Percentiles rank a stretch among this genome's conserved stretches.
These are phyloP conservation scores for Neocloeon triangulifer DNA, from an alignment of 1,140 invertebrate genomes.

Conservation along the genomic window DNA sequence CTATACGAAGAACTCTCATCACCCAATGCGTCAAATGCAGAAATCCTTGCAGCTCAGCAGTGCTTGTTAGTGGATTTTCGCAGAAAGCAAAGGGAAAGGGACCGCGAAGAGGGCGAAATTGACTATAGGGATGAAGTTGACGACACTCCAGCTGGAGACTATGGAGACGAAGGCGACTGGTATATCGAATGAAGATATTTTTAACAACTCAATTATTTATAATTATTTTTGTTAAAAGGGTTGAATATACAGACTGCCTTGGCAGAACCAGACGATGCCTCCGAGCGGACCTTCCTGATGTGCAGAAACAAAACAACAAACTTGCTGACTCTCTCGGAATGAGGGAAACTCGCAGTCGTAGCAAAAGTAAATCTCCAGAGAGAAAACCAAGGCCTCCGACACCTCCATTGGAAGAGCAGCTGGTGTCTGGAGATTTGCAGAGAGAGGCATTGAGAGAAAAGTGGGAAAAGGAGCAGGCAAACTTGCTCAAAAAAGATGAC, in stretches of 20 bases:
- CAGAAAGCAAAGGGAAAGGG: background rate
- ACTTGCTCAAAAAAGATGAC: slow-evolving; percentile 32
- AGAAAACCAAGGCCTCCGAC: background rate
- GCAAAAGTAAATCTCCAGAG: slow-evolving; percentile 1
- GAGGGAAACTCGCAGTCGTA: background rate
- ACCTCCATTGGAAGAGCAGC: slow-evolving; percentile 11
- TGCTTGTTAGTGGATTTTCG: background rate
- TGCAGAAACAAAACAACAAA: slow-evolving; percentile 38
- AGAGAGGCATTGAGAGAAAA: slow-evolving; percentile 27
- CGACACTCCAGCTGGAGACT: background rate
- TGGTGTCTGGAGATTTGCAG: slow-evolving; percentile 25
- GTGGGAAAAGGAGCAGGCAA: slow-evolving; percentile 41
- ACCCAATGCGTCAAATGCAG: slow-evolving; percentile 10
- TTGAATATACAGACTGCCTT: slow-evolving; percentile 71
- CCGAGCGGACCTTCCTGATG: slow-evolving; percentile 45
- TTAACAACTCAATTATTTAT: background rate
- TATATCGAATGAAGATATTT: background rate
- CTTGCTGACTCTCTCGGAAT: slow-evolving; percentile 13
- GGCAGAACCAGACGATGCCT: slow-evolving; percentile 66
- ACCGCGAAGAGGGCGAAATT: background rate
- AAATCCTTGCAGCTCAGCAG: background rate
- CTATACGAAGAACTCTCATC: slow-evolving; percentile 54
- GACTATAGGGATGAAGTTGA: background rate
- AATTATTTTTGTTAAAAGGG: slow-evolving; percentile 25
- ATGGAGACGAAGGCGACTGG: background rate